These are phyloP conservation scores for Drosophila ohnishii DNA, from an alignment of 1,140 invertebrate genomes.

Conservation along the genomic window DNA sequence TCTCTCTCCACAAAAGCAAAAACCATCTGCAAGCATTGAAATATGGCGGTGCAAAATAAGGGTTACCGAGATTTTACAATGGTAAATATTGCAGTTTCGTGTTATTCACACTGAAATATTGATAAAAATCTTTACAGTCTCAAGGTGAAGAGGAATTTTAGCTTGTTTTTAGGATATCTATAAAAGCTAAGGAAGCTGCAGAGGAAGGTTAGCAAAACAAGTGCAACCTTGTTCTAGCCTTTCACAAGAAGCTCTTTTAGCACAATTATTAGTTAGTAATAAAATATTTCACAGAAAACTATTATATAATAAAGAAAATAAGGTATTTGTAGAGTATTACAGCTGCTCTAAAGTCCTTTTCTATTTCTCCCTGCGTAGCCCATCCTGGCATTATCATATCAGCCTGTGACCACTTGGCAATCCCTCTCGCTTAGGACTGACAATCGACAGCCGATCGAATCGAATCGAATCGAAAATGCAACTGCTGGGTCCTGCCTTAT, in stretches of 20 bases:
- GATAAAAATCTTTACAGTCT: neutral
- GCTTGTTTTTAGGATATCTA: neutral
- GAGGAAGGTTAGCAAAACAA: too few relatives aligned
- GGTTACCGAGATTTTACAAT: constrained; percentile 5
- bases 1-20: neutral
- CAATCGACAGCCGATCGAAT: constrained; percentile 63
- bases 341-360: neutral
- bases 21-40: constrained; percentile 32
- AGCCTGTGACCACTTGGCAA: constrained; percentile 26
- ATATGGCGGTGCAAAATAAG: constrained; percentile 10
- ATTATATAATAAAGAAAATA: too few relatives aligned
- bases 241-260: neutral
- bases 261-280: neutral
- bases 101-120: neutral
- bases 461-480: constrained; percentile 51
- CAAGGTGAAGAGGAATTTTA: neutral
- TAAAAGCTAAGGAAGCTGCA: too few relatives aligned
- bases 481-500: constrained; percentile 58
- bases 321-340: neutral
- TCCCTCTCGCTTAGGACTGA: constrained; percentile 53
- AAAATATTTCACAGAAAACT: neutral
- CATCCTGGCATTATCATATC: constrained; percentile 44
- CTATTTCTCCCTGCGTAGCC: neutral
- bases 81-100: constrained; percentile 1
- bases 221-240: too few relatives aligned